Evolutionary conservation across 2,888 invertebrate genomes (phyloP).

Genomic region (Brachyptera risi): DNA sequence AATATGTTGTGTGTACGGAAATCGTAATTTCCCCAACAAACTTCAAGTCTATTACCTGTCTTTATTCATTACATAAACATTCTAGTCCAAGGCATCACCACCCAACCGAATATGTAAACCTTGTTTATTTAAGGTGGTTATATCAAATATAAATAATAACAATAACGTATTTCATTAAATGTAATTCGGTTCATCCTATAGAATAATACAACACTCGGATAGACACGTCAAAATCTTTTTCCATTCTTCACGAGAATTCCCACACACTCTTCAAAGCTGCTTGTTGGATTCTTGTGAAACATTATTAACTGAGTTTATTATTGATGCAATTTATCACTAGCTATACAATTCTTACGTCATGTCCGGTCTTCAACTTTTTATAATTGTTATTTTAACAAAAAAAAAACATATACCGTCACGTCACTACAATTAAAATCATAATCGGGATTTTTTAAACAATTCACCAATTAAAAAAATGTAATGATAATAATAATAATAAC

Average conservation of each 20-base stretch:
- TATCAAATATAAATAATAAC: too few species aligned
- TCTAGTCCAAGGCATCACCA: background rate
- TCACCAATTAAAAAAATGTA: slow-evolving; percentile 15
- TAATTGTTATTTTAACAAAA: slow-evolving; percentile 3
- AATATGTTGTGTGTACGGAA: too few species aligned
- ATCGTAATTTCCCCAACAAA: too few species aligned
- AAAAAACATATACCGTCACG: slow-evolving; percentile 1
- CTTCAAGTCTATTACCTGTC: too few species aligned
- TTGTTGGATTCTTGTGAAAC: background rate
- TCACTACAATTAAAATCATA: slow-evolving; percentile 14
- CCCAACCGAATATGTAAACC: background rate
- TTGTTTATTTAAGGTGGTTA: too few species aligned
- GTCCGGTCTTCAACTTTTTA: background rate
- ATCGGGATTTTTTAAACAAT: slow-evolving; percentile 17
- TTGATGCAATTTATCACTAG: slow-evolving; percentile 14
- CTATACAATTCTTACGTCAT: background rate
- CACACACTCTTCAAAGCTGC: background rate
- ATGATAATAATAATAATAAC: slow-evolving; percentile 5
- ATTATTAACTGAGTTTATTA: background rate
- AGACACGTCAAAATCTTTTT: background rate
- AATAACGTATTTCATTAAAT: too few species aligned
- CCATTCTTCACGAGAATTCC: background rate
- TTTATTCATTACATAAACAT: background rate
- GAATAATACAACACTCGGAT: background rate
- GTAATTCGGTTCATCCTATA: background rate